Evolutionary conservation across 2,113 vertebrate genomes (phyloP).

Genomic region (Trematomus loennbergii): DNA sequence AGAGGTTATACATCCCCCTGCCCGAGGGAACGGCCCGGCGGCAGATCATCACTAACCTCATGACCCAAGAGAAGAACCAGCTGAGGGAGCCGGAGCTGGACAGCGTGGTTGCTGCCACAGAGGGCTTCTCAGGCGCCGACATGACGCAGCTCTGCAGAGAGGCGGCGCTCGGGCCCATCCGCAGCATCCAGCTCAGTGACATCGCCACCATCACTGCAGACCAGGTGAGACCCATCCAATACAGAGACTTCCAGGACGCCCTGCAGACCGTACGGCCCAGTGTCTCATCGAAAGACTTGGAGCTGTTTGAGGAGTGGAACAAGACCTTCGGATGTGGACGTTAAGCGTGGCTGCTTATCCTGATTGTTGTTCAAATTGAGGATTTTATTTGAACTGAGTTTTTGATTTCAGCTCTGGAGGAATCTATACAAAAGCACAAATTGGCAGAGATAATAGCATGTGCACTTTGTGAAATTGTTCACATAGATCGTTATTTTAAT

Average conservation of each 20-base stretch:
- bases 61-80: slow-evolving; percentile 88
- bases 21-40: slow-evolving; percentile 88
- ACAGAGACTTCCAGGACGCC: slow-evolving; percentile 91
- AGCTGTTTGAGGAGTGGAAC: slow-evolving; percentile 95
- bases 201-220: slow-evolving; percentile 91
- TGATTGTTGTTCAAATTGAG: background rate
- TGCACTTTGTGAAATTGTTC: background rate
- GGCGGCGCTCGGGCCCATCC: slow-evolving; percentile 95
- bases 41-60: slow-evolving; percentile 90
- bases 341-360: slow-evolving; percentile 64
- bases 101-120: slow-evolving; percentile 83
- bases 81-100: slow-evolving; percentile 86
- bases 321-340: slow-evolving; percentile 93
- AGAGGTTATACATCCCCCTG: slow-evolving; percentile 94
- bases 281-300: slow-evolving; percentile 90
- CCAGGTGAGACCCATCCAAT: slow-evolving; percentile 91
- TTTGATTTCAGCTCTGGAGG: background rate
- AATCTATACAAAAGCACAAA: background rate
- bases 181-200: slow-evolving; percentile 89
- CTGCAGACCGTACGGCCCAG: slow-evolving; percentile 91
- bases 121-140: slow-evolving; percentile 95
- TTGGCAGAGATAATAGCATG: background rate
- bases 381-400: background rate
- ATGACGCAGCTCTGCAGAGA: slow-evolving; percentile 96
- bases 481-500: background rate